phyloP scores from a whole-genome alignment of 2,113 vertebrate genomes.

The Lipotes vexillifer region DNA sequence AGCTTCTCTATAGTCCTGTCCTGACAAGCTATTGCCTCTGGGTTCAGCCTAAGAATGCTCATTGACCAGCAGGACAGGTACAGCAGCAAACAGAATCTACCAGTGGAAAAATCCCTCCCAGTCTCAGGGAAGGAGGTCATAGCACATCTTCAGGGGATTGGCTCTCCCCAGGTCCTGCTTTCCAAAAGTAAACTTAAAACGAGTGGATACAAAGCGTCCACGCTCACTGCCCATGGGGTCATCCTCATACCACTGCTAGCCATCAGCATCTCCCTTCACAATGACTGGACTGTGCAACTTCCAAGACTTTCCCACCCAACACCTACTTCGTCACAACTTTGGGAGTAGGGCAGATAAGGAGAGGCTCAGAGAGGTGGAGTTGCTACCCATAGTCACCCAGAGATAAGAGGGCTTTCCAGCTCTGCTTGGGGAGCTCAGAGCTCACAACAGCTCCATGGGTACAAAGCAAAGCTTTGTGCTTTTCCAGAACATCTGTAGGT shows the following conservation, averaged over 20 bases:
- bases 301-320: background rate
- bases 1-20: background rate
- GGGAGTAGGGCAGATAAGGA: background rate
- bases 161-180: background rate
- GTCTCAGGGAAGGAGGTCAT: background rate
- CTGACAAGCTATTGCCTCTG: background rate
- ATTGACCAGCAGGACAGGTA: fast-evolving
- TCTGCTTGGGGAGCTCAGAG: background rate
- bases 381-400: background rate
- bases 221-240: background rate
- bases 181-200: background rate
- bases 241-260: background rate
- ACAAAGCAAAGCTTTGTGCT: background rate
- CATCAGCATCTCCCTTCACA: background rate
- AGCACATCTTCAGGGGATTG: background rate
- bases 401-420: background rate
- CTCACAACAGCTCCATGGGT: background rate
- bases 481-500: background rate
- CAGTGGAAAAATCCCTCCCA: background rate
- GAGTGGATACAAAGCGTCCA: background rate
- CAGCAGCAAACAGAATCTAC: no score
- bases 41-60: background rate
- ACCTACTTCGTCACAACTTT: no score
- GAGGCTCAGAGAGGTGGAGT: background rate
- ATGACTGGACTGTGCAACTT: background rate